These are phyloP conservation scores for Drosophila pectinifera DNA, from an alignment of 1,140 invertebrate species.

Conservation along the genomic window DNA sequence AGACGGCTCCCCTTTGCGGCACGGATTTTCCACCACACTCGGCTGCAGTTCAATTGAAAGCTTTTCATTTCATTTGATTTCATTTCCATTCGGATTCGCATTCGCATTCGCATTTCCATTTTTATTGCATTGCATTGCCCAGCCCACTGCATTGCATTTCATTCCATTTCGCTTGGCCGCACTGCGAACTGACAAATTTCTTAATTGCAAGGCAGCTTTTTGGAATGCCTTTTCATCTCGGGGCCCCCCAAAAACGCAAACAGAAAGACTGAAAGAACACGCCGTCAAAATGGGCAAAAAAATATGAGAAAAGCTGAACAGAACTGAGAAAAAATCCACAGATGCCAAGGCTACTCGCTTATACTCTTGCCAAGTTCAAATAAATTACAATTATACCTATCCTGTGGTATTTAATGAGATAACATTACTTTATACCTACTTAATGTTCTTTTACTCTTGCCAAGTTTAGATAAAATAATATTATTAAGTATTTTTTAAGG, in stretches of 20 bases:
- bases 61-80: slow-evolving; percentile 70
- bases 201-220: slow-evolving; percentile 73
- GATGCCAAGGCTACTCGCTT: not conserved
- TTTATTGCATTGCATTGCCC: slow-evolving; percentile 15
- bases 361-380: not conserved
- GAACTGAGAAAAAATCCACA: not conserved
- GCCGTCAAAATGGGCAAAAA: slow-evolving; percentile 21
- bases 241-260: slow-evolving; percentile 41
- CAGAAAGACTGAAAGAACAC: slow-evolving; percentile 35
- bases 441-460: too few species aligned
- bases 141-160: slow-evolving; percentile 13
- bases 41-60: slow-evolving; percentile 71
- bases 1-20: slow-evolving; percentile 22
- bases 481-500: too few species aligned
- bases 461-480: too few species aligned
- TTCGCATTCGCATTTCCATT: slow-evolving; percentile 13
- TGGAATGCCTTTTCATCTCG: slow-evolving; percentile 63
- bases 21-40: slow-evolving; percentile 6
- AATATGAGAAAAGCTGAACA: slow-evolving; percentile 9
- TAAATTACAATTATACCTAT: too few species aligned
- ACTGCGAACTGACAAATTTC: slow-evolving; percentile 76
- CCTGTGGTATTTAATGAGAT: too few species aligned
- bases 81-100: slow-evolving; percentile 8
- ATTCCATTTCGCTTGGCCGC: slow-evolving; percentile 41
- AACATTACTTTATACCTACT: too few species aligned